phyloP scores from a whole-genome alignment of 2,888 invertebrate species.

The Tenodera sinensis region DNA sequence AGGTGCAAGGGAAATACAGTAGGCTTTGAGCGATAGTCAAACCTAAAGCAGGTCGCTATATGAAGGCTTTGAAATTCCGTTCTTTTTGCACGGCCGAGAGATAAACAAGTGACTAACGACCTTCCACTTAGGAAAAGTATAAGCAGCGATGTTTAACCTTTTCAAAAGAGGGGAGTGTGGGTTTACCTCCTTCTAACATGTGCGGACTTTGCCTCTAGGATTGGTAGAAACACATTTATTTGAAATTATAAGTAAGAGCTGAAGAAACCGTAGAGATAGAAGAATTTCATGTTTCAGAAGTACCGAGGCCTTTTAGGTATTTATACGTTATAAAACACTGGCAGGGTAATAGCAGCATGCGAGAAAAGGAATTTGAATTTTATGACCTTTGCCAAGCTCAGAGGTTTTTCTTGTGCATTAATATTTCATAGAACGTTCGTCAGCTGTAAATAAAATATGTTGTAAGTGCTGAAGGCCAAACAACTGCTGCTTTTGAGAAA shows the following conservation, averaged over 20 bases:
- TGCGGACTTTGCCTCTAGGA: too few relatives aligned
- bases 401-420: background rate
- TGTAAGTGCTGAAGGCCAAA: background rate
- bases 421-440: background rate
- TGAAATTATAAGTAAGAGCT: background rate
- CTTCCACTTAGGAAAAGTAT: too few relatives aligned
- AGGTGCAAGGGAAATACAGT: too few relatives aligned
- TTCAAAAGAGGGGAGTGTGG: too few relatives aligned
- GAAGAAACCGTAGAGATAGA: background rate
- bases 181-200: too few relatives aligned
- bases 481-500: background rate
- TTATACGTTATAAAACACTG: too few relatives aligned
- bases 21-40: too few relatives aligned
- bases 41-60: too few relatives aligned
- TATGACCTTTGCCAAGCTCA: background rate
- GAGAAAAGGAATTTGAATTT: background rate
- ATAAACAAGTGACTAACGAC: too few relatives aligned
- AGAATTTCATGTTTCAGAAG: background rate
- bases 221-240: background rate
- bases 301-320: background rate
- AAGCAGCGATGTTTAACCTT: too few relatives aligned
- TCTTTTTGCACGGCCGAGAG: too few relatives aligned
- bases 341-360: background rate
- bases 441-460: background rate
- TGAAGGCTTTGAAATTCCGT: too few relatives aligned